These are phyloP conservation scores for Pangasius krempfi DNA, from an alignment of 2,797 vertebrate species.

Conservation along the genomic window DNA sequence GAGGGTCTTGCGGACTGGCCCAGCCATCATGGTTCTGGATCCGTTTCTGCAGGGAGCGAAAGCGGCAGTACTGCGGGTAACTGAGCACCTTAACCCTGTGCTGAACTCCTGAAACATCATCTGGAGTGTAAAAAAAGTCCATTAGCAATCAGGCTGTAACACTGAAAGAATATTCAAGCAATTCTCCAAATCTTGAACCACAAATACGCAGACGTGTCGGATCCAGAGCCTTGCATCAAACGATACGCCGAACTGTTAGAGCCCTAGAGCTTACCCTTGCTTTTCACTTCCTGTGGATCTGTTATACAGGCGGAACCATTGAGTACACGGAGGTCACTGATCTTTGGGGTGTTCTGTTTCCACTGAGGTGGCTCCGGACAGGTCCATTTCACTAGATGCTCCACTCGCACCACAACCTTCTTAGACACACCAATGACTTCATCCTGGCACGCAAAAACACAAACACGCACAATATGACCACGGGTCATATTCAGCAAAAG, in stretches of 20 bases:
- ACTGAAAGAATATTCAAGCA: neutral
- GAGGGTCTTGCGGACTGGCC: slow-evolving; percentile 65
- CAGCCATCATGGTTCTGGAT: slow-evolving; percentile 62
- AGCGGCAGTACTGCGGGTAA: slow-evolving; percentile 83
- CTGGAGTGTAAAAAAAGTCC: slow-evolving; percentile 3
- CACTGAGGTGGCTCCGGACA: slow-evolving; percentile 67
- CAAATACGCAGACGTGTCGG: neutral
- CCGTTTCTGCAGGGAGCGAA: slow-evolving; percentile 77
- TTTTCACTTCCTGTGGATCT: slow-evolving; percentile 53
- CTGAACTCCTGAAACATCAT: slow-evolving; percentile 33
- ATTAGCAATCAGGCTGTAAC: neutral
- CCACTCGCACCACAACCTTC: slow-evolving; percentile 78
- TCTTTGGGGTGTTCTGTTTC: slow-evolving; percentile 53
- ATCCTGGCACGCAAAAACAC: slow-evolving; percentile 65
- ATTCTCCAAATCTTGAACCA: neutral
- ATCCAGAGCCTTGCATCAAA: neutral
- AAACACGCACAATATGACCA: slow-evolving; percentile 1
- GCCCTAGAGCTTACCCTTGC: slow-evolving; percentile 53
- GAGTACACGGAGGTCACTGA: slow-evolving; percentile 48
- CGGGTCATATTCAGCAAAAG: neutral
- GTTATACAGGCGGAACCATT: slow-evolving; percentile 1
- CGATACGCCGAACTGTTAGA: neutral
- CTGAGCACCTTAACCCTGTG: slow-evolving; percentile 75
- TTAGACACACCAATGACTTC: slow-evolving; percentile 79
- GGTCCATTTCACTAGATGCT: slow-evolving; percentile 78